phyloP scores from a whole-genome alignment of 1,140 invertebrate species.

The Telenomus remus region DNA sequence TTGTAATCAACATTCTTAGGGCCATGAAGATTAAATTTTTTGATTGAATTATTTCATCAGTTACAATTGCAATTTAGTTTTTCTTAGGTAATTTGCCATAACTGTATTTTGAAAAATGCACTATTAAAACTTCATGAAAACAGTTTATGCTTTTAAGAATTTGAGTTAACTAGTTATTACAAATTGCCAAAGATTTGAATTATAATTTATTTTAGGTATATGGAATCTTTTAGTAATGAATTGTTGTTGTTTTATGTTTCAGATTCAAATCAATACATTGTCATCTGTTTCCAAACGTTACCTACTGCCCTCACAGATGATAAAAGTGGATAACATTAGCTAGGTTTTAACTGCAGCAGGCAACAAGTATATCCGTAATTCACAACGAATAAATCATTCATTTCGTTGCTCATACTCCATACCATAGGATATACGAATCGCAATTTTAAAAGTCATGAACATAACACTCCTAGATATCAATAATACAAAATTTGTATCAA shows the following conservation, averaged over 20 bases:
- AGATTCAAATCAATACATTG: slow-evolving; percentile 92
- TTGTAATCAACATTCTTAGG: too few species aligned
- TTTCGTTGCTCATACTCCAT: slow-evolving; percentile 14
- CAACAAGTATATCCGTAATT: slow-evolving; percentile 39
- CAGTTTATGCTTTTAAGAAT: too few species aligned
- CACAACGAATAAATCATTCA: slow-evolving; percentile 23
- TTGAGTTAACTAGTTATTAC: too few species aligned
- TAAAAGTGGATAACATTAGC: slow-evolving; percentile 51
- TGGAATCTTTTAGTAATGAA: neutral
- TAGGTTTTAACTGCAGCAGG: slow-evolving; percentile 33
- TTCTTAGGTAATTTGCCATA: too few species aligned
- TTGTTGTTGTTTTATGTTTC: slow-evolving; percentile 71
- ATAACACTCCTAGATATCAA: neutral
- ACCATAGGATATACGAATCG: slow-evolving; percentile 19
- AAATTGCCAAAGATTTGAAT: too few species aligned
- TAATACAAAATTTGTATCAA: too few species aligned
- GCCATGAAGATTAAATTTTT: neutral
- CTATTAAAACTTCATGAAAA: too few species aligned
- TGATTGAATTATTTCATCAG: too few species aligned
- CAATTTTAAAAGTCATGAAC: slow-evolving; percentile 22
- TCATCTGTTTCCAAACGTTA: slow-evolving; percentile 87
- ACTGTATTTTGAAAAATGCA: too few species aligned
- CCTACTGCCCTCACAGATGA: slow-evolving; percentile 82
- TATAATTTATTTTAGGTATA: too few species aligned
- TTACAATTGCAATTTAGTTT: too few species aligned